Conservation (phyloP, 2,888 invertebrate species). For the Epinotia brunnichana region DNA sequence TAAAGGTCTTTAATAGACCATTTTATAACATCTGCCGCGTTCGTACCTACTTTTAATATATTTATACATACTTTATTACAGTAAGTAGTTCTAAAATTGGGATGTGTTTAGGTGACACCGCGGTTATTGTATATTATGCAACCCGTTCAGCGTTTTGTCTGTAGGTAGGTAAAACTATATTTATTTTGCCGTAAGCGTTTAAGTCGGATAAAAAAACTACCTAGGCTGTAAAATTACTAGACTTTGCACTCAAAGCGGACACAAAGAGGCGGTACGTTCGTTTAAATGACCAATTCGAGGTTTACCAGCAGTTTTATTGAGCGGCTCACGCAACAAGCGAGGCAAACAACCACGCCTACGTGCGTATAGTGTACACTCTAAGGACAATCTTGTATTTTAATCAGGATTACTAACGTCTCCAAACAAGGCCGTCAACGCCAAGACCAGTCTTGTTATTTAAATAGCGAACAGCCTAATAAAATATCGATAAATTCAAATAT, state of each 20-base stretch:
- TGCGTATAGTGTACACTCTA: constrained; percentile 39
- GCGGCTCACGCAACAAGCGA: constrained; percentile 78
- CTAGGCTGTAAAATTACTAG: constrained; percentile 31
- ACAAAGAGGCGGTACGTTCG: constrained; percentile 58
- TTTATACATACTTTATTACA: no score
- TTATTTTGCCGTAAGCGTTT: neutral
- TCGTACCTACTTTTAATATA: no score
- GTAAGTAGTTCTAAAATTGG: neutral
- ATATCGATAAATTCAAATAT: neutral
- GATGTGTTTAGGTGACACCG: neutral
- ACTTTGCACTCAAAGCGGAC: constrained; percentile 39
- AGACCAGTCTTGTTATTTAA: constrained; percentile 12
- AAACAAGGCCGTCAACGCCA: constrained; percentile 29
- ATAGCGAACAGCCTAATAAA: neutral
- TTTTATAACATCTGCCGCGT: no score
- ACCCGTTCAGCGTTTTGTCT: neutral
- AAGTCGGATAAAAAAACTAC: constrained; percentile 13
- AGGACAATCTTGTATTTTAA: constrained; percentile 44
- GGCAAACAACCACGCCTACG: constrained; percentile 79
- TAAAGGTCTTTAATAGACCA: no score
- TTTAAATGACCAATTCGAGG: constrained; percentile 68
- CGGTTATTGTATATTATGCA: neutral
- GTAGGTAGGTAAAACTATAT: neutral
- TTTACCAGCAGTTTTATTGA: constrained; percentile 74
- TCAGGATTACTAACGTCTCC: constrained; percentile 39